A percentile compares a stretch with the other conserved stretches of the same genome.
These are phyloP conservation scores for Anagyrus pseudococci DNA, from an alignment of 2,888 invertebrate species.

Conservation along the genomic window DNA sequence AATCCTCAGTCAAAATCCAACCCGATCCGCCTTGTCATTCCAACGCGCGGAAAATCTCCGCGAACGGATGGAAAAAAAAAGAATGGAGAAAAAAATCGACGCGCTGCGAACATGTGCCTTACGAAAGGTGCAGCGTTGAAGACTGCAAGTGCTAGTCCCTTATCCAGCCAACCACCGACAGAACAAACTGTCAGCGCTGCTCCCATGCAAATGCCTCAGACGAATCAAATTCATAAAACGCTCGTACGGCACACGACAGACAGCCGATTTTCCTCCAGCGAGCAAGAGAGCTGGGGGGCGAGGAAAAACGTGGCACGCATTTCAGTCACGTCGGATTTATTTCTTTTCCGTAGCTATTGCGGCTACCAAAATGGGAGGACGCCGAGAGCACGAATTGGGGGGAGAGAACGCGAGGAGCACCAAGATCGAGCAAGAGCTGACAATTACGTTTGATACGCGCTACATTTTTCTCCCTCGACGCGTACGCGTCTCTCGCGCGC, in stretches of 20 bases:
- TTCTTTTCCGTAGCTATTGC: constrained; percentile 9
- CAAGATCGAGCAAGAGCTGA: constrained; percentile 18
- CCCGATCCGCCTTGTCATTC: too few species aligned
- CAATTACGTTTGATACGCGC: constrained; percentile 33
- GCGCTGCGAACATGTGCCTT: too few species aligned
- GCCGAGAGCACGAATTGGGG: not conserved
- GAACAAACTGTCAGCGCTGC: constrained; percentile 28
- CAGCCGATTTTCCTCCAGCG: constrained; percentile 22
- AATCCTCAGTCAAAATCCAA: too few species aligned
- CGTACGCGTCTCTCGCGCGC: not conserved
- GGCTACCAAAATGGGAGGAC: too few species aligned
- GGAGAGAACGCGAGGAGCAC: not conserved
- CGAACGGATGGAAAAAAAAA: too few species aligned
- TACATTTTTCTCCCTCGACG: not conserved
- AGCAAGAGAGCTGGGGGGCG: not conserved
- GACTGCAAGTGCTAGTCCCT: not conserved
- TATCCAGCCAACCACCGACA: constrained; percentile 3
- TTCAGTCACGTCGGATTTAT: constrained; percentile 34
- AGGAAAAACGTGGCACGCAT: constrained; percentile 16
- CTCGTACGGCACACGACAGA: constrained; percentile 20
- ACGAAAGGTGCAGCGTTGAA: too few species aligned
- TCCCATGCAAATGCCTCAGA: constrained; percentile 6
- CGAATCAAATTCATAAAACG: constrained; percentile 26
- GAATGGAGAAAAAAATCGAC: too few species aligned
- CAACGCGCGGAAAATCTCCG: too few species aligned